Evolutionary conservation across 2,797 vertebrate species (phyloP).

Genomic region (Salarias fasciatus): DNA sequence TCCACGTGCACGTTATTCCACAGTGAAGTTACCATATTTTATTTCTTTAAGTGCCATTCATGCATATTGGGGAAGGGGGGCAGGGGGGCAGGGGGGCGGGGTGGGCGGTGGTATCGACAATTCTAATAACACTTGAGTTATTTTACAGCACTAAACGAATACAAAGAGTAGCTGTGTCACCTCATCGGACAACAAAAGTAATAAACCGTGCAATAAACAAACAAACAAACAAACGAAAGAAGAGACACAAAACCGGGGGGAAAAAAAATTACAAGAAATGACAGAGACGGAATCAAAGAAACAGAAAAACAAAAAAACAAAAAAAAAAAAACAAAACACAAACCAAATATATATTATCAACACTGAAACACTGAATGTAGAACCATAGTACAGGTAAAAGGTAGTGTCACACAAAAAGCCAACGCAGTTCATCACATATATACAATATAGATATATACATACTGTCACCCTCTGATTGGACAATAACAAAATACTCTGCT

Average conservation of each 20-base stretch:
- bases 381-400: slow-evolving; percentile 94
- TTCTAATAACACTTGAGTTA: slow-evolving; percentile 95
- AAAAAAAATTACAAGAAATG: slow-evolving; percentile 84
- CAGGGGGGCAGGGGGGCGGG: slow-evolving; percentile 66
- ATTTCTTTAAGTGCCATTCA: slow-evolving; percentile 97
- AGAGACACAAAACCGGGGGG: slow-evolving; percentile 63
- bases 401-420: slow-evolving; percentile 94
- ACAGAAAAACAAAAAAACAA: slow-evolving; percentile 55
- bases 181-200: slow-evolving; percentile 92
- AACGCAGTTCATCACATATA: slow-evolving; percentile 95
- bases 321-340: slow-evolving; percentile 78
- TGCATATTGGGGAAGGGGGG: slow-evolving; percentile 89
- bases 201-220: slow-evolving; percentile 96
- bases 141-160: slow-evolving; percentile 96
- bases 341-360: slow-evolving; percentile 91
- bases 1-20: slow-evolving; percentile 79
- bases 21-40: slow-evolving; percentile 94
- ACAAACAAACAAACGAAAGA: slow-evolving; percentile 18
- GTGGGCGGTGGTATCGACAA: slow-evolving; percentile 88
- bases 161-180: slow-evolving; percentile 92
- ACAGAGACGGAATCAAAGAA: slow-evolving; percentile 85
- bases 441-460: slow-evolving; percentile 98
- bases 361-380: slow-evolving; percentile 96
- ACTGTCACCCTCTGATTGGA: slow-evolving; percentile 91
- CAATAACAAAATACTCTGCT: slow-evolving; percentile 96